These are phyloP conservation scores for Neodiprion virginianus DNA, from an alignment of 1,140 invertebrate genomes.

Conservation along the genomic window DNA sequence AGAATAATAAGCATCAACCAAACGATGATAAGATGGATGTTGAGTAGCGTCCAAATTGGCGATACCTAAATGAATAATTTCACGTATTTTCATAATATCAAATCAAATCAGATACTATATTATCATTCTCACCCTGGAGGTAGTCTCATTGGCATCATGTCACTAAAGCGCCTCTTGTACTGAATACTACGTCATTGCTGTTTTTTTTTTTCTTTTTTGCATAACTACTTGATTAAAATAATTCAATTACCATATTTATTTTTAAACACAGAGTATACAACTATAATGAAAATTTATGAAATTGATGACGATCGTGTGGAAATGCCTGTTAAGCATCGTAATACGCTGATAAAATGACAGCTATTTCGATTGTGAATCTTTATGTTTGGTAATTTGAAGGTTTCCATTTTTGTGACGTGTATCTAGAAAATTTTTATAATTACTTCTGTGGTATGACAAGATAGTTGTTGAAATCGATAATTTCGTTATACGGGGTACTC, in stretches of 20 bases:
- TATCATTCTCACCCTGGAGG: constrained; percentile 24
- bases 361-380: too few species aligned
- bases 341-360: too few species aligned
- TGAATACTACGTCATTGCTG: constrained; percentile 9
- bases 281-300: too few species aligned
- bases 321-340: too few species aligned
- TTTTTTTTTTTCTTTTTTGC: constrained; percentile 22
- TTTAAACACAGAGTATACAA: neutral
- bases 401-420: too few species aligned
- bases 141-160: constrained; percentile 21
- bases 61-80: constrained; percentile 36
- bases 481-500: too few species aligned
- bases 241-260: constrained; percentile 18
- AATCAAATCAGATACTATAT: constrained; percentile 38
- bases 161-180: constrained; percentile 34
- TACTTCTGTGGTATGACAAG: too few species aligned
- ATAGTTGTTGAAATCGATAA: too few species aligned
- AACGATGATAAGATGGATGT: constrained; percentile 65
- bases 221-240: constrained; percentile 17
- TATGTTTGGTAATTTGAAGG: too few species aligned
- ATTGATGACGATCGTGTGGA: too few species aligned
- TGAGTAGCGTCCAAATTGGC: constrained; percentile 45
- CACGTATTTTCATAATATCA: constrained; percentile 40
- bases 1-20: constrained; percentile 62
- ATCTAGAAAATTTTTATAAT: too few species aligned